These are phyloP conservation scores for Melanotaenia pygmaea DNA, from an alignment of 2,797 vertebrate genomes.

Conservation along the genomic window DNA sequence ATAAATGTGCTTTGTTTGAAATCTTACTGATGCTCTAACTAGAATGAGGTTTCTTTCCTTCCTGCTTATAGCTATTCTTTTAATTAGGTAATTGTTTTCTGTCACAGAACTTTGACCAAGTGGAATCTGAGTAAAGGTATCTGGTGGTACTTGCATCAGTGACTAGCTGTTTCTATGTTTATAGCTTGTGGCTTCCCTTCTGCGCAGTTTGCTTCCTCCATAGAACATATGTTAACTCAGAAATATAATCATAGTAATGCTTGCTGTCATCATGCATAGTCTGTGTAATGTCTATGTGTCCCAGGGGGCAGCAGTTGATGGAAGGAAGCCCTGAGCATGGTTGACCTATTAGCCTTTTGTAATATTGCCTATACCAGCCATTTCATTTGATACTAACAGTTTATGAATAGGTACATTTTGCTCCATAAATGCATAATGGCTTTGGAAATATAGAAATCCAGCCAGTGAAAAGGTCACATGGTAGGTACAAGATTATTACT, in stretches of 20 bases:
- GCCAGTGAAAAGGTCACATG: conserved; percentile 8
- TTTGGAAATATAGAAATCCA: conserved; percentile 23
- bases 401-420: conserved; percentile 29
- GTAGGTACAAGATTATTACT: background rate
- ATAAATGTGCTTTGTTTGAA: background rate
- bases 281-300: conserved; percentile 50
- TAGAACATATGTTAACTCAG: conserved; percentile 60
- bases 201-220: conserved; percentile 26
- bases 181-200: conserved; percentile 13
- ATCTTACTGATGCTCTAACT: background rate
- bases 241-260: conserved; percentile 66
- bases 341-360: conserved; percentile 57
- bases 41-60: background rate
- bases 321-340: conserved; percentile 44
- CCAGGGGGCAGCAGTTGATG: conserved; percentile 37
- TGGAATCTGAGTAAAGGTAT: conserved; percentile 2
- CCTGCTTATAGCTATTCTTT: background rate
- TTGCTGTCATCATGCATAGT: conserved; percentile 54
- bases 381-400: conserved; percentile 42
- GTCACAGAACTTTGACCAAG: background rate
- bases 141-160: background rate
- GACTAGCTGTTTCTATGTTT: conserved; percentile 24
- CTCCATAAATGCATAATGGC: conserved; percentile 32
- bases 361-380: conserved; percentile 24
- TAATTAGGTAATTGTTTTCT: conserved; percentile 1